phyloP scores from a whole-genome alignment of 2,113 vertebrate genomes.

The Danionella cerebrum region DNA sequence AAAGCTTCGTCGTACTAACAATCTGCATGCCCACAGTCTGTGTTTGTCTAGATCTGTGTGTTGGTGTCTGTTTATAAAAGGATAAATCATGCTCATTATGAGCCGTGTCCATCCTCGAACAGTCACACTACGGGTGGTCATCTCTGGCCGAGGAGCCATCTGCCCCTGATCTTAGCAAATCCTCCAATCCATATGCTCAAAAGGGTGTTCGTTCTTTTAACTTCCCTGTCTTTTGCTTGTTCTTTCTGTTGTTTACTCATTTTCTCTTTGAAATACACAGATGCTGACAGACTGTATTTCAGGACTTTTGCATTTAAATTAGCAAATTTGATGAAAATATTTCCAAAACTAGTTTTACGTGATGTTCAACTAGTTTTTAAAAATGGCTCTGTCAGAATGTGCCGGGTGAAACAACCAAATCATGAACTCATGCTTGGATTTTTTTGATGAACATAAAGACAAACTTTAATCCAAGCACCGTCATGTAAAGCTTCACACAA shows the following conservation, averaged over 20 bases:
- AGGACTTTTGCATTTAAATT: background rate
- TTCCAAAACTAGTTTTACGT: background rate
- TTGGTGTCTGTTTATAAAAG: background rate
- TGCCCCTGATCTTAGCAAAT: slow-evolving; percentile 5
- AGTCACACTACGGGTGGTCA: background rate
- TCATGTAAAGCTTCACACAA: too few relatives aligned
- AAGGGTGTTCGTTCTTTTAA: background rate
- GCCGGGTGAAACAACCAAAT: too few relatives aligned
- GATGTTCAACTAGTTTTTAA: too few relatives aligned
- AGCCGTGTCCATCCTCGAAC: background rate
- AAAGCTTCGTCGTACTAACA: background rate
- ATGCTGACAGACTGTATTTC: slow-evolving; percentile 4
- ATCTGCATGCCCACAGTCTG: background rate
- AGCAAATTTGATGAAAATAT: background rate
- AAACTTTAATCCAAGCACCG: too few relatives aligned
- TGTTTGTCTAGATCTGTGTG: background rate
- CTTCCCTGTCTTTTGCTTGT: background rate
- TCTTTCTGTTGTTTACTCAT: slow-evolving; percentile 27
- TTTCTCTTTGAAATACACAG: slow-evolving; percentile 14
- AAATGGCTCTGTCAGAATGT: too few relatives aligned
- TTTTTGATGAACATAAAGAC: too few relatives aligned
- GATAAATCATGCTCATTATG: background rate
- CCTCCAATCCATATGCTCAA: background rate
- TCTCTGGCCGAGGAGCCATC: slow-evolving; percentile 6
- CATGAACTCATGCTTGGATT: too few relatives aligned